Conservation (phyloP, 2,888 invertebrate species). For the Conus canariensis region DNA sequence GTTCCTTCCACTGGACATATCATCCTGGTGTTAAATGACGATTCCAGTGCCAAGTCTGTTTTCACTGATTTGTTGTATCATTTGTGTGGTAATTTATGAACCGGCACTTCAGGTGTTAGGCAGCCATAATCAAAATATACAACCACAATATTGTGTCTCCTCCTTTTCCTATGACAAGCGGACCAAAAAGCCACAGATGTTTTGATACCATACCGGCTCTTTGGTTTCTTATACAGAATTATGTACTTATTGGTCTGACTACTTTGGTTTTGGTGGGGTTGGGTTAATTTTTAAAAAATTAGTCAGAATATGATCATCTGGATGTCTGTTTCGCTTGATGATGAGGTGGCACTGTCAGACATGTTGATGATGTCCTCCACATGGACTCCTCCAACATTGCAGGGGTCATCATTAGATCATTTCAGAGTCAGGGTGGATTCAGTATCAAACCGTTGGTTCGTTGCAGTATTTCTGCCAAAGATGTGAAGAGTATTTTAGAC, state of each 20-base stretch:
- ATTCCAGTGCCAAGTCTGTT: neutral
- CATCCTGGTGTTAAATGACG: neutral
- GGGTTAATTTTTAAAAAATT: neutral
- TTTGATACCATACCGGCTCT: neutral
- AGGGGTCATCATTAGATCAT: neutral
- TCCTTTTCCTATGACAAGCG: neutral
- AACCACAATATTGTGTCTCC: conserved; percentile 1
- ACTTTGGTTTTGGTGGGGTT: neutral
- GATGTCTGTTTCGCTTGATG: neutral
- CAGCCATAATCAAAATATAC: conserved; percentile 15
- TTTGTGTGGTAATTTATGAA: neutral
- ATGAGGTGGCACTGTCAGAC: neutral
- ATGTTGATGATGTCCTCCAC: too few relatives aligned
- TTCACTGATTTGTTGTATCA: neutral
- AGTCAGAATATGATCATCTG: neutral
- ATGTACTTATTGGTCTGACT: neutral
- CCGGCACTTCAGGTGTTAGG: neutral
- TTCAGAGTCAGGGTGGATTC: neutral
- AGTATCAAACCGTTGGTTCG: neutral
- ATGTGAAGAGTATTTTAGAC: neutral
- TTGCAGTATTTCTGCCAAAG: conserved; percentile 13
- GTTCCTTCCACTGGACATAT: neutral
- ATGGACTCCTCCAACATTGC: neutral
- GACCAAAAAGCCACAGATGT: neutral
- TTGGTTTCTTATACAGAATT: neutral